These are phyloP conservation scores for Pseudorhiza aurosa DNA, from an alignment of 30 jellyfish, hydroid and myxozoan genomes.

Conservation along the genomic window DNA sequence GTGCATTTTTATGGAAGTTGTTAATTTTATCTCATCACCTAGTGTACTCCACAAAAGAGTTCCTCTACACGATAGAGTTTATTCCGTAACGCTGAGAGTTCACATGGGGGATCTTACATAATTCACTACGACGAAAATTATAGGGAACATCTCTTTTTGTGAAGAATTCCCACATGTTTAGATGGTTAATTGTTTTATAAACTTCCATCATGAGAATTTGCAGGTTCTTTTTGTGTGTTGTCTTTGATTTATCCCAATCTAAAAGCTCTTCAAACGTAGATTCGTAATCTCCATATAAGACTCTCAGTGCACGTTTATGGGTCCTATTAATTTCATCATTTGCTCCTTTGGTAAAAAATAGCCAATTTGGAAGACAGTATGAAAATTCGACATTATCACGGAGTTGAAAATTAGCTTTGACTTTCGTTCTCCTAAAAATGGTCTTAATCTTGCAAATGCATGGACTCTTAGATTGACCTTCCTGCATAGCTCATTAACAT, in stretches of 20 bases:
- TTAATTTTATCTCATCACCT: too few relatives aligned
- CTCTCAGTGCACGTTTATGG: neutral
- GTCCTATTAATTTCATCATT: slow-evolving; percentile 8
- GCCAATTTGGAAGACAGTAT: neutral
- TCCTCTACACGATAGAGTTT: too few relatives aligned
- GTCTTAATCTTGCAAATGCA: slow-evolving; percentile 4
- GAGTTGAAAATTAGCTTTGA: neutral
- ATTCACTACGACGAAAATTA: too few relatives aligned
- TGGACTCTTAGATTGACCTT: neutral
- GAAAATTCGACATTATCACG: slow-evolving; percentile 8
- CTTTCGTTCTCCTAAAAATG: neutral
- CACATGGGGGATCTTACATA: too few relatives aligned
- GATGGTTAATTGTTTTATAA: neutral
- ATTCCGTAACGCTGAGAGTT: too few relatives aligned
- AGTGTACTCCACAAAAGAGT: too few relatives aligned
- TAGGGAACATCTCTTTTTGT: too few relatives aligned
- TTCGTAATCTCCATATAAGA: neutral
- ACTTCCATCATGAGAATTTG: neutral
- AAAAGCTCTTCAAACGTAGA: neutral
- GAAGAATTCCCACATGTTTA: too few relatives aligned
- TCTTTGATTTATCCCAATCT: slow-evolving; percentile 1
- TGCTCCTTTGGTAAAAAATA: neutral
- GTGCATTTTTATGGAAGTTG: too few relatives aligned
- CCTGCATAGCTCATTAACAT: slow-evolving; percentile 1
- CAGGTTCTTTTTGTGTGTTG: neutral